phyloP scores from a whole-genome alignment of 2,888 invertebrate genomes.

The Cheilosia grossa region DNA sequence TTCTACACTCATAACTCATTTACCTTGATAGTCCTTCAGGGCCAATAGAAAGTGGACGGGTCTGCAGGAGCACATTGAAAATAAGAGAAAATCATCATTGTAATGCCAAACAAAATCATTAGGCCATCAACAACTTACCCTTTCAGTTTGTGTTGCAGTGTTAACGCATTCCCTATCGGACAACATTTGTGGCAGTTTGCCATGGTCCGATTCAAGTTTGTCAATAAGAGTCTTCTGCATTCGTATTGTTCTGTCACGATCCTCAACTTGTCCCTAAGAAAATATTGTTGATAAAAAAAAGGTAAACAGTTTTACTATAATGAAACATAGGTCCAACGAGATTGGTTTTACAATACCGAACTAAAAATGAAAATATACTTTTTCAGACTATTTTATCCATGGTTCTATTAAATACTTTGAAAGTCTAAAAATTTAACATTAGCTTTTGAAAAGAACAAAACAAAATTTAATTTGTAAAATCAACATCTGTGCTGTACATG shows the following conservation, averaged over 20 bases:
- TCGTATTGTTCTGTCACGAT: constrained; percentile 92
- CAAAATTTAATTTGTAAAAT: constrained; percentile 24
- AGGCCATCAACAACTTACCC: constrained; percentile 85
- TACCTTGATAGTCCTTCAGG: constrained; percentile 83
- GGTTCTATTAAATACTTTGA: constrained; percentile 43
- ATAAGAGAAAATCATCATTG: neutral
- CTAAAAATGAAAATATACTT: constrained; percentile 19
- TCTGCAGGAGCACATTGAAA: constrained; percentile 76
- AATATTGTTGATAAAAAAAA: constrained; percentile 15
- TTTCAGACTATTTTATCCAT: constrained; percentile 48
- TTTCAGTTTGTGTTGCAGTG: constrained; percentile 93
- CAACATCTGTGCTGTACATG: constrained; percentile 71
- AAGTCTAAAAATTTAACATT: constrained; percentile 40
- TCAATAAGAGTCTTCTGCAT: constrained; percentile 91
- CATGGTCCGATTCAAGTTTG: constrained; percentile 83
- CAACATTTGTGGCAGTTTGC: constrained; percentile 82
- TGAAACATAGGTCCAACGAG: neutral
- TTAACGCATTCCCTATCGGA: constrained; percentile 86
- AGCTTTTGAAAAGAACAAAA: constrained; percentile 17
- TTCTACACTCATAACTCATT: constrained; percentile 41
- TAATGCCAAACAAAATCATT: neutral
- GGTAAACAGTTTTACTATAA: constrained; percentile 8
- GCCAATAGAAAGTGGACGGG: constrained; percentile 83
- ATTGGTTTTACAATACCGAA: constrained; percentile 42
- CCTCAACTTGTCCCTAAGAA: constrained; percentile 90